Conservation (phyloP, 2,888 invertebrate genomes). For the Tryphoninae sp. region DNA sequence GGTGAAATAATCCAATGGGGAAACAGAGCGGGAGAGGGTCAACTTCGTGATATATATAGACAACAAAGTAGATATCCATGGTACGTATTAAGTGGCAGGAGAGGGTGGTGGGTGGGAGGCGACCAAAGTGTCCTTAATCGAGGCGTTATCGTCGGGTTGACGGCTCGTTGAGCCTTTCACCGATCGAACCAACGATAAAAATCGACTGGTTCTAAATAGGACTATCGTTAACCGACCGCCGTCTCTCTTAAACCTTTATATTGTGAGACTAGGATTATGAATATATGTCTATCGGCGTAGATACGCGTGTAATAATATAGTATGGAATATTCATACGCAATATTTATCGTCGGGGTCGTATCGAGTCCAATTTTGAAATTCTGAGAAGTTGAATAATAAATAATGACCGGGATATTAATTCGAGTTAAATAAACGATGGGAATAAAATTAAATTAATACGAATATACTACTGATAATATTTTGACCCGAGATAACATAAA, state of each 20-base stretch:
- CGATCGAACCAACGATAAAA: conserved; percentile 59
- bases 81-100: conserved; percentile 24
- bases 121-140: conserved; percentile 57
- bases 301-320: conserved; percentile 28
- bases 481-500: background rate
- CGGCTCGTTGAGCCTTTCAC: conserved; percentile 62
- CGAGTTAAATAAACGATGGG: no score
- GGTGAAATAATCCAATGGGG: background rate
- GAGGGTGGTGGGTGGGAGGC: conserved; percentile 16
- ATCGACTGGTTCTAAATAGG: conserved; percentile 48
- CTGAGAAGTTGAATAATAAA: background rate
- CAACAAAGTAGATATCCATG: conserved; percentile 26
- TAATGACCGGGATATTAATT: background rate
- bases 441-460: no score
- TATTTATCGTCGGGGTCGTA: background rate
- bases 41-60: conserved; percentile 12
- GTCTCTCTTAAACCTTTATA: conserved; percentile 41
- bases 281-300: conserved; percentile 5
- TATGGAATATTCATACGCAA: conserved; percentile 27
- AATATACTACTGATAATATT: background rate
- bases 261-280: conserved; percentile 19
- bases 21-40: conserved; percentile 11
- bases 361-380: background rate
- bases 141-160: conserved; percentile 57
- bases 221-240: conserved; percentile 46